phyloP scores from a whole-genome alignment of 2,113 vertebrate genomes.

The Regulus satrapa region DNA sequence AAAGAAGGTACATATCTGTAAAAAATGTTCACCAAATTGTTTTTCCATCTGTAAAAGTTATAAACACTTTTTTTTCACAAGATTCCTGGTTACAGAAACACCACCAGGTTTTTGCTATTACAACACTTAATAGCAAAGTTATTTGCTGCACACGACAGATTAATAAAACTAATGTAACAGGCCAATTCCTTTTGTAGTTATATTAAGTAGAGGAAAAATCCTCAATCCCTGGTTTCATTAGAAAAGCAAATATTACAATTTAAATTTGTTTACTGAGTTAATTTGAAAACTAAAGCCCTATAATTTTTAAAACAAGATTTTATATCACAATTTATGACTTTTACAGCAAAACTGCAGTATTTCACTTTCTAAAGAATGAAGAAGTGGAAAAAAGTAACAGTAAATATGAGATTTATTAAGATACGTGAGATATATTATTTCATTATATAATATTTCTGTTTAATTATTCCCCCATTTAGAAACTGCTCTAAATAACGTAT shows the following conservation, averaged over 20 bases:
- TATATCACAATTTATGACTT: neutral
- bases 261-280: constrained; percentile 50
- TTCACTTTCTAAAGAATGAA: constrained; percentile 45
- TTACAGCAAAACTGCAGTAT: constrained; percentile 42
- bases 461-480: constrained; percentile 9
- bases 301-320: constrained; percentile 51
- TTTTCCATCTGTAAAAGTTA: neutral
- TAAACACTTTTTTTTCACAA: neutral
- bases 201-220: constrained; percentile 45
- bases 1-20: neutral
- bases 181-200: constrained; percentile 30
- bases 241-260: constrained; percentile 49
- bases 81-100: neutral
- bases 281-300: constrained; percentile 56
- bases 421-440: constrained; percentile 29
- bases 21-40: neutral
- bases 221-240: constrained; percentile 55
- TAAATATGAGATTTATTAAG: constrained; percentile 33
- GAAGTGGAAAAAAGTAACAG: neutral
- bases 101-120: neutral
- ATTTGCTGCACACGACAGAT: no score
- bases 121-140: no score
- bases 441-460: constrained; percentile 6
- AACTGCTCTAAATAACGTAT: neutral
- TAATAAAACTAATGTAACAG: constrained; percentile 55